Evolutionary conservation across 2,888 invertebrate species (phyloP), one percentile per base, ranked within the genome.

Genomic region (Cylloceria caligata): DNA sequence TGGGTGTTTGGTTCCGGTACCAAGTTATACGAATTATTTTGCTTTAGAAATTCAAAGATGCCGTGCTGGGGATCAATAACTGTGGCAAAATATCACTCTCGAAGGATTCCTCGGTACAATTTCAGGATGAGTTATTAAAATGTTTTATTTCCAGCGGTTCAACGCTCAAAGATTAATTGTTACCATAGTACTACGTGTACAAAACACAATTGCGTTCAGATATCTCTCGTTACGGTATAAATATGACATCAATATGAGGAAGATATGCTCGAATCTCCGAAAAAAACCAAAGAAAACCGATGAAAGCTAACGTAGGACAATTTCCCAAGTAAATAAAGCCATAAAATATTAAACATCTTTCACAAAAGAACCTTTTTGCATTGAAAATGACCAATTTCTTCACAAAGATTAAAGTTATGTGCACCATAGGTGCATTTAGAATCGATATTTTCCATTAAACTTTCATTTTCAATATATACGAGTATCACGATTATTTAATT

Each of bases 1-100:
- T 60, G 47, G 49, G 34, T 67, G 55, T 78, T 52, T 49, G 65
- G 78, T 82, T 82, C 81, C 81, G 81, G 78, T 74, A 78, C 42
- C 11, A 13, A 30, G 30, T 74, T 49, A 78, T 71, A 73, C 72
- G 69, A 60, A 42, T 27, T 19, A 67, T 16, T 42, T 34, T 71
- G 24, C 57, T 65, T 36, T 79, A 45, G 60, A 72, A 60, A 62
- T 24, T 67, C 52, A 65, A 75, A 52, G 77, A 34, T 24, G 47
- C n/a, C 9, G n/a, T 47, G 45, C 21, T 49, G 49, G 11, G 21
- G 13, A 52, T 52, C 52, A 24, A 24, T 52, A 52, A 16, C 24
- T 39, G 55, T 21, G 30, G 36, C 9, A 60, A 39, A 67, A 67
- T 19, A 30, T 79, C 49, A 79, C 19, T 21, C 27, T 42, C 62